A percentile compares a stretch with the other conserved stretches of the same genome.
These are phyloP conservation scores for Campoletis raptor DNA, from an alignment of 2,888 invertebrate species.

Conservation along the genomic window DNA sequence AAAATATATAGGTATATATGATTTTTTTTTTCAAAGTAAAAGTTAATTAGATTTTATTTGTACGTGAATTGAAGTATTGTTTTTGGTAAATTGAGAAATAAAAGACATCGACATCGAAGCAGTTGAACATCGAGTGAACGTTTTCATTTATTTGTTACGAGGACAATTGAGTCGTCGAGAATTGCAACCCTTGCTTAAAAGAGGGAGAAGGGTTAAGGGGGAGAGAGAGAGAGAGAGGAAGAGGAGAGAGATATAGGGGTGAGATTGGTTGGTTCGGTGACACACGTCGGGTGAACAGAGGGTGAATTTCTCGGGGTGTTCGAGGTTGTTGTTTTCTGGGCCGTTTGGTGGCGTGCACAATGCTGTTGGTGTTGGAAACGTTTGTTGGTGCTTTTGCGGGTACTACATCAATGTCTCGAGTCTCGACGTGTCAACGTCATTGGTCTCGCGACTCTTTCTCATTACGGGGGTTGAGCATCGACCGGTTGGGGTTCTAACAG, in stretches of 20 bases:
- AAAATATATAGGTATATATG: background rate
- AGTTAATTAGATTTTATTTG: background rate
- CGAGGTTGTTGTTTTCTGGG: conserved; percentile 51
- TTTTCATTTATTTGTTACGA: conserved; percentile 46
- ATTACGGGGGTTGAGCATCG: conserved; percentile 74
- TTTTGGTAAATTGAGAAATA: background rate
- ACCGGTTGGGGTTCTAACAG: conserved; percentile 42
- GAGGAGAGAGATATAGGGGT: background rate
- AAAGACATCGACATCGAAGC: background rate
- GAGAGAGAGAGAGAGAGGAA: background rate
- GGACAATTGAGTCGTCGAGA: conserved; percentile 62
- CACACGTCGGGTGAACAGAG: conserved; percentile 52
- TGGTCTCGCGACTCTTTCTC: conserved; percentile 77
- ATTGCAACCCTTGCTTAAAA: conserved; percentile 60
- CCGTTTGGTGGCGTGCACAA: conserved; percentile 50
- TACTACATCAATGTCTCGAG: conserved; percentile 78
- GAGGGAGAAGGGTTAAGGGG: background rate
- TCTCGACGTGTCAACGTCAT: conserved; percentile 77
- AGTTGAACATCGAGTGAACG: background rate
- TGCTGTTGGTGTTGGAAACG: conserved; percentile 44
- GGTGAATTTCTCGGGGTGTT: conserved; percentile 60
- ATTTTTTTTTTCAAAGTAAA: background rate
- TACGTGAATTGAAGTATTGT: background rate
- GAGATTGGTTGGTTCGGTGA: conserved; percentile 58
- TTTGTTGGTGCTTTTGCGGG: conserved; percentile 63